These are phyloP conservation scores for Gasterosteus aculeatus DNA, from an alignment of 2,113 vertebrate genomes.

Conservation along the genomic window DNA sequence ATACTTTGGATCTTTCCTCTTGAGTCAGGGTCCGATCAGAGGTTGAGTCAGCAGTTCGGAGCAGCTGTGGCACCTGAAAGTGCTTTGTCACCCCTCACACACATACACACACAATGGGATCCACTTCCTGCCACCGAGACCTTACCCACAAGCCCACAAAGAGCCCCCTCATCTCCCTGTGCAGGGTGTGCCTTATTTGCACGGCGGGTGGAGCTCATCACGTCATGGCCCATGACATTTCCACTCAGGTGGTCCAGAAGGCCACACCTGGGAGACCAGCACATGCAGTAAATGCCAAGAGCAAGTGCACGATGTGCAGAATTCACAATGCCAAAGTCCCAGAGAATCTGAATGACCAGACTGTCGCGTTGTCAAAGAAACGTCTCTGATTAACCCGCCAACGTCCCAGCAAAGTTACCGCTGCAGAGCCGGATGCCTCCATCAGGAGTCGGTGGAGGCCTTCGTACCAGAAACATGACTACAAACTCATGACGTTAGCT, in stretches of 20 bases:
- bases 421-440: no score
- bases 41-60: background rate
- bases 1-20: background rate
- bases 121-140: background rate
- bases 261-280: background rate
- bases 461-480: no score
- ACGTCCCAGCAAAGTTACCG: no score
- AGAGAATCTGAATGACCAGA: no score
- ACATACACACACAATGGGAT: background rate
- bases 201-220: background rate
- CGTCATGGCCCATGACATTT: background rate
- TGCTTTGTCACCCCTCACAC: conserved; percentile 28
- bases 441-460: no score
- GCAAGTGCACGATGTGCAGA: no score
- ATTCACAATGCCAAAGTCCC: no score
- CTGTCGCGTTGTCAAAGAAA: no score
- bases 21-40: background rate
- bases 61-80: conserved; percentile 15
- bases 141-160: background rate
- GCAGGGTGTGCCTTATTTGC: background rate
- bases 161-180: background rate
- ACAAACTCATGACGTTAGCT: no score
- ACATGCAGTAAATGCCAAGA: no score
- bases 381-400: no score
- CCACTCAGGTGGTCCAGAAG: background rate